Percentiles rank a stretch among this genome's conserved stretches.
Evolutionary conservation across 2,888 invertebrate genomes (phyloP).

Genomic region (Melolontha melolontha): DNA sequence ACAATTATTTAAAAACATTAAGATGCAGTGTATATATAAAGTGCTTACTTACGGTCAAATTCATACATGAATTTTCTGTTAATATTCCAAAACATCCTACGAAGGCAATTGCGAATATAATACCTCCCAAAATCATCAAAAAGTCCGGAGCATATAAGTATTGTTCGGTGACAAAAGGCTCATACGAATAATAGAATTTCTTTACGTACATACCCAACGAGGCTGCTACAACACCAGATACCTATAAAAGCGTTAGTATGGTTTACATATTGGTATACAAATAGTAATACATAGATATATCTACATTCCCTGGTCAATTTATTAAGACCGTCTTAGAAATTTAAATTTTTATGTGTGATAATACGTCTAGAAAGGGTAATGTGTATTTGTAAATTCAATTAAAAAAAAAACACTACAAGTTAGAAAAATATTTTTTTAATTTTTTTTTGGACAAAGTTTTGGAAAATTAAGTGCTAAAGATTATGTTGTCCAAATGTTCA

Average conservation of each 20-base stretch:
- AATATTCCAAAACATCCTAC: constrained; percentile 96
- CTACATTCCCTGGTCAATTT: too few relatives aligned
- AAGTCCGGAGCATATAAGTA: constrained; percentile 87
- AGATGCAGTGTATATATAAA: too few relatives aligned
- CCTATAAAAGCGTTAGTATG: constrained; percentile 70
- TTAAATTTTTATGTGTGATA: too few relatives aligned
- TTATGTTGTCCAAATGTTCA: too few relatives aligned
- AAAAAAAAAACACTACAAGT: too few relatives aligned
- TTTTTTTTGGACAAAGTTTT: too few relatives aligned
- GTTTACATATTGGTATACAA: neutral
- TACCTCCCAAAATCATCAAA: constrained; percentile 85
- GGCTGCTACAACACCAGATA: constrained; percentile 86
- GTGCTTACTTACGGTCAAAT: constrained; percentile 82
- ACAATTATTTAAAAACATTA: too few relatives aligned
- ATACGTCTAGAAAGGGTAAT: too few relatives aligned
- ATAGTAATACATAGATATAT: neutral
- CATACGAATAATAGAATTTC: constrained; percentile 79
- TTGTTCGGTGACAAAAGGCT: constrained; percentile 81
- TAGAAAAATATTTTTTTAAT: too few relatives aligned
- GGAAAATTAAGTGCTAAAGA: too few relatives aligned
- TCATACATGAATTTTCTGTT: constrained; percentile 94
- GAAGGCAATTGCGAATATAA: constrained; percentile 92
- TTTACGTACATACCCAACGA: constrained; percentile 84
- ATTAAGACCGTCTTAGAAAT: too few relatives aligned
- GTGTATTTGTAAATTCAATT: too few relatives aligned